These are phyloP conservation scores for Taxidea taxus DNA, from an alignment of 2,113 vertebrate genomes.

Conservation along the genomic window DNA sequence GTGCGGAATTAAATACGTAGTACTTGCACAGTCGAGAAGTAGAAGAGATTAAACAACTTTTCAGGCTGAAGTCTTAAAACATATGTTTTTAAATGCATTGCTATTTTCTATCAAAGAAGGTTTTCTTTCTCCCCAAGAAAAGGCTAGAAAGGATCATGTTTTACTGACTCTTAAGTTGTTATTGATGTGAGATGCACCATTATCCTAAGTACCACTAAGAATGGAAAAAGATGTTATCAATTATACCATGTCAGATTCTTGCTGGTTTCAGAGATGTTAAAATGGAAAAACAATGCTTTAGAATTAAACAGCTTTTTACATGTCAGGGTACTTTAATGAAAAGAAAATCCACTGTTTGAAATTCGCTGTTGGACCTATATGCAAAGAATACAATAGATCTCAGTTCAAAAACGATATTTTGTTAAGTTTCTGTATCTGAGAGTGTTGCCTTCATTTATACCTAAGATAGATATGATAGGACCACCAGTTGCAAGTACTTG, in stretches of 20 bases:
- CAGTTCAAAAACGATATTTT: neutral
- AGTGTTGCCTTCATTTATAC: neutral
- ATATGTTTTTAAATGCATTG: neutral
- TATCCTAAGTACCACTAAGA: neutral
- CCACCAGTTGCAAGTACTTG: neutral
- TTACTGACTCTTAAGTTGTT: neutral
- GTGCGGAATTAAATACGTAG: neutral
- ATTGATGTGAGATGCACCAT: neutral
- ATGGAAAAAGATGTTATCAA: neutral
- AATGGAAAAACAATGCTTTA: neutral
- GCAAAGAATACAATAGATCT: neutral
- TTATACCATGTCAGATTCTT: constrained; percentile 5
- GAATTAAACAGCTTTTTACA: neutral
- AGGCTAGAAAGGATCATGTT: neutral
- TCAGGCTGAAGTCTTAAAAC: neutral
- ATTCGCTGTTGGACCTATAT: neutral
- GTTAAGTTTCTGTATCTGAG: neutral
- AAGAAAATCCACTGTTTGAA: constrained; percentile 20
- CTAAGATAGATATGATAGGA: neutral
- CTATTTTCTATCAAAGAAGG: neutral
- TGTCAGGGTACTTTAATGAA: neutral
- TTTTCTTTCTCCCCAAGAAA: neutral
- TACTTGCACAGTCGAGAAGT: neutral
- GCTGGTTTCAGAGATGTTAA: constrained; percentile 29
- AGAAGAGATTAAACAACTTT: neutral